phyloP scores from a whole-genome alignment of 2,797 vertebrate species.

The Sebastes oblongus region DNA sequence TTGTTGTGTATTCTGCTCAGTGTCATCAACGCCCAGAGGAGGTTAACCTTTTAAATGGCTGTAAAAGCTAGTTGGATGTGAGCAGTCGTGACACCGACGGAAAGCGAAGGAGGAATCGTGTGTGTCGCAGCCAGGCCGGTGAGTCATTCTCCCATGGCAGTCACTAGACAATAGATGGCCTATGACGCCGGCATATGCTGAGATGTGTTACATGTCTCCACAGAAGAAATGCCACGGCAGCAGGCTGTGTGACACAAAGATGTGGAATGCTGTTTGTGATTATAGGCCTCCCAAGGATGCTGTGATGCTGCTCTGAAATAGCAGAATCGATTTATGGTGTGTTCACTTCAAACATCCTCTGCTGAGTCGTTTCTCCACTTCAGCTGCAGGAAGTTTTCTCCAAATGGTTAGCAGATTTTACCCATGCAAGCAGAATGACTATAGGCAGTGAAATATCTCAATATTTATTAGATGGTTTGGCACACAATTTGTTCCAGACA shows the following conservation, averaged over 20 bases:
- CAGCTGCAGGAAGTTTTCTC: not conserved
- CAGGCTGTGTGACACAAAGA: slow-evolving; percentile 3
- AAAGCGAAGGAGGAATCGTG: slow-evolving; percentile 33
- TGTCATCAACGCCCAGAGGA: slow-evolving; percentile 45
- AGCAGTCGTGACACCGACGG: slow-evolving; percentile 52
- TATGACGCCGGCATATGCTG: slow-evolving; percentile 51
- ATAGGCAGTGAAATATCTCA: no score
- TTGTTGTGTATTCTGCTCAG: slow-evolving; percentile 45
- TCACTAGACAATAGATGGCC: slow-evolving; percentile 38
- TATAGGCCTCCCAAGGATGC: not conserved
- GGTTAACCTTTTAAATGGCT: slow-evolving; percentile 63
- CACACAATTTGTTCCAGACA: no score
- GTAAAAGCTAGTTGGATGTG: slow-evolving; percentile 51
- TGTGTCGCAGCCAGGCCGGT: slow-evolving; percentile 49
- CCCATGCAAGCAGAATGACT: no score
- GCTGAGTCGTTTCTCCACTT: not conserved
- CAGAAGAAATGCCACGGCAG: slow-evolving; percentile 18
- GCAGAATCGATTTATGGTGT: not conserved
- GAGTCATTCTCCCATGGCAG: slow-evolving; percentile 60
- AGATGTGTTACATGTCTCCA: slow-evolving; percentile 29
- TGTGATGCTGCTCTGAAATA: slow-evolving; percentile 1
- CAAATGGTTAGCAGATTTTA: not conserved
- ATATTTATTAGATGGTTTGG: no score
- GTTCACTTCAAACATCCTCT: not conserved
- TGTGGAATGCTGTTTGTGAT: slow-evolving; percentile 18